Base-by-base conservation (phyloP, 1,140 invertebrate species). In the Pseudomyrmex cubaensis region DNA sequence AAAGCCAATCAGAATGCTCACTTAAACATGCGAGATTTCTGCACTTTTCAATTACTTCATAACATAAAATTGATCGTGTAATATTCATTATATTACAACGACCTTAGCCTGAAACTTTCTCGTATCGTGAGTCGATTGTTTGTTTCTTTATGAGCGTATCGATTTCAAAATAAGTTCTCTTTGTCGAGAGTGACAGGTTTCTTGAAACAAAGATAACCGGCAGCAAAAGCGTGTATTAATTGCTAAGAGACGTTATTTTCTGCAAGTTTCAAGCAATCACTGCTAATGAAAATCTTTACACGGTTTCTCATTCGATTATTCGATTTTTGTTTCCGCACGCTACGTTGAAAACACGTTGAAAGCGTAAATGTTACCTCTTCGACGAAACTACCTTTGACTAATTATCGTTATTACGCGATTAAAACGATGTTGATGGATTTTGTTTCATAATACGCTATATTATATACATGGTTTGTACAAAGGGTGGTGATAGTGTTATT, bases 81-180 rank as follows among this genome's bases (percentile, higher is more conserved):
- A 35, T 35, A 35, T 35, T 35, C 35, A 35, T 15, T 25, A 63
- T 63, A 15, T 15, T 61, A 20, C 15, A 64, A 35, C 15, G 1
- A 2, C 9, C 52, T 67, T 22, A 12, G 54, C 25, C 12, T 48
- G 54, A 52, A 54, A 25, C 25, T 25, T 1, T 25, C 12, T 62
- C 46, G 9, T 22, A 56, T 66, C 13, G 48, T 13, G 17, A 46
- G n/a, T 35, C 61, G 35, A 52, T 54, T 50, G n/a, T 66, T 20
- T 17, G n/a, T 66, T 20, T 25, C 48, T 67, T 67, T 54, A 8
- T 44, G 9, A 74, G 35, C 17, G 20, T 77, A 66, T 75, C 46
- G 8, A 3, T 66, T 67, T 54, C 25, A 44, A 66, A 77, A 54
- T 66, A 67, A 54, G 54, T 48, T 9, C 12, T 9, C 12, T n/a